These are phyloP conservation scores for Holocentrus rufus DNA, from an alignment of 2,797 vertebrate genomes.

Conservation along the genomic window DNA sequence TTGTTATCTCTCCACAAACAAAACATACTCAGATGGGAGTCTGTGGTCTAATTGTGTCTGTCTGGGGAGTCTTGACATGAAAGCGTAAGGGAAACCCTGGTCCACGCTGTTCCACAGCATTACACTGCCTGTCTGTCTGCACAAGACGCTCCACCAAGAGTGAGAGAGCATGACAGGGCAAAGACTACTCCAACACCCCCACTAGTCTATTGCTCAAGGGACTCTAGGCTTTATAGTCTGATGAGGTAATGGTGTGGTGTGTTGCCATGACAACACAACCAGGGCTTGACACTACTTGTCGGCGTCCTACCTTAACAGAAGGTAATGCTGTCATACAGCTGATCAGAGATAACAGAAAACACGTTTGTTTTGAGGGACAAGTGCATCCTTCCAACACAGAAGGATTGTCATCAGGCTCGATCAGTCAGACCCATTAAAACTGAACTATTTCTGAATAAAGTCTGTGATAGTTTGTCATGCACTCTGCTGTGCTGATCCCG, in stretches of 20 bases:
- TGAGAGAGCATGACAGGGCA: neutral
- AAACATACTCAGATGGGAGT: neutral
- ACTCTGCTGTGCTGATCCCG: too few relatives aligned
- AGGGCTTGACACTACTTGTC: slow-evolving; percentile 24
- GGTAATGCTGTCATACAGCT: neutral
- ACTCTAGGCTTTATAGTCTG: neutral
- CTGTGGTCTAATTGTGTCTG: neutral
- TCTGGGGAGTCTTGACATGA: neutral
- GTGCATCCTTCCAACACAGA: slow-evolving; percentile 1
- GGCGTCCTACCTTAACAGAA: slow-evolving; percentile 37
- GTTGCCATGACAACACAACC: slow-evolving; percentile 31
- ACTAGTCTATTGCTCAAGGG: neutral
- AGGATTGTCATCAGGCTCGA: neutral
- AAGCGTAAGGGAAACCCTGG: too few relatives aligned
- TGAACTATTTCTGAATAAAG: neutral
- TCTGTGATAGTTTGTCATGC: too few relatives aligned
- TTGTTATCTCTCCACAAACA: slow-evolving; percentile 6
- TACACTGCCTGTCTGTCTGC: neutral
- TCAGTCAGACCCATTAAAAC: slow-evolving; percentile 14
- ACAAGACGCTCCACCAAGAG: neutral
- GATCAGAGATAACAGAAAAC: slow-evolving; percentile 38
- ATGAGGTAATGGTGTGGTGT: slow-evolving; percentile 51
- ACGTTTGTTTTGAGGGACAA: neutral
- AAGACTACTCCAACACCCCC: neutral
- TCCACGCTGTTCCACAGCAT: too few relatives aligned